A percentile compares a stretch with the other conserved stretches of the same genome.
phyloP scores from a whole-genome alignment of 2,888 invertebrate species.

The Neoascia interrupta region DNA sequence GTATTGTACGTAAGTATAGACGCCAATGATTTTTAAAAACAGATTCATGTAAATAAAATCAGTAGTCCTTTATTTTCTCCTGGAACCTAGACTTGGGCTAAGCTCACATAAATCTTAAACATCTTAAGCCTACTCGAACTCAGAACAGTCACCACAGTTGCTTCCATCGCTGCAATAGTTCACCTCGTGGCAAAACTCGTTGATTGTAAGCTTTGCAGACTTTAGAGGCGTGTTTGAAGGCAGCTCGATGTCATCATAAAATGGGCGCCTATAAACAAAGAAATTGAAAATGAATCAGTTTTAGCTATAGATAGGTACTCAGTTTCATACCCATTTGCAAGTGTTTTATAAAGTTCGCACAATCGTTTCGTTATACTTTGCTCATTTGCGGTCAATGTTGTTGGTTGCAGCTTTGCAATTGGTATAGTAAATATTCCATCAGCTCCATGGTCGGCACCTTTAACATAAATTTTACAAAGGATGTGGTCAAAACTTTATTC shows the following conservation, averaged over 20 bases:
- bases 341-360: neutral
- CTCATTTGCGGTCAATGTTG: neutral
- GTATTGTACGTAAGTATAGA: too few relatives aligned
- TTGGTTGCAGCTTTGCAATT: neutral
- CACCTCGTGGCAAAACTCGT: neutral
- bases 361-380: neutral
- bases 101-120: too few relatives aligned
- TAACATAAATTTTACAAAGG: neutral
- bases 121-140: neutral
- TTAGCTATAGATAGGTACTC: too few relatives aligned
- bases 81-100: too few relatives aligned
- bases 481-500: neutral
- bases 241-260: neutral
- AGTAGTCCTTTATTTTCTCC: too few relatives aligned
- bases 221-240: neutral
- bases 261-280: neutral
- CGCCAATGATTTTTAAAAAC: too few relatives aligned
- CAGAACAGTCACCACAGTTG: neutral
- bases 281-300: neutral
- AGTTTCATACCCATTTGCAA: slow-evolving; percentile 4
- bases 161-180: neutral
- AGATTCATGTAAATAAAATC: too few relatives aligned
- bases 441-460: slow-evolving; percentile 22
- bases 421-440: slow-evolving; percentile 1
- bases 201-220: neutral